Evolutionary conservation across 2,888 invertebrate species (phyloP).

Genomic region (Platycnemis pennipes): DNA sequence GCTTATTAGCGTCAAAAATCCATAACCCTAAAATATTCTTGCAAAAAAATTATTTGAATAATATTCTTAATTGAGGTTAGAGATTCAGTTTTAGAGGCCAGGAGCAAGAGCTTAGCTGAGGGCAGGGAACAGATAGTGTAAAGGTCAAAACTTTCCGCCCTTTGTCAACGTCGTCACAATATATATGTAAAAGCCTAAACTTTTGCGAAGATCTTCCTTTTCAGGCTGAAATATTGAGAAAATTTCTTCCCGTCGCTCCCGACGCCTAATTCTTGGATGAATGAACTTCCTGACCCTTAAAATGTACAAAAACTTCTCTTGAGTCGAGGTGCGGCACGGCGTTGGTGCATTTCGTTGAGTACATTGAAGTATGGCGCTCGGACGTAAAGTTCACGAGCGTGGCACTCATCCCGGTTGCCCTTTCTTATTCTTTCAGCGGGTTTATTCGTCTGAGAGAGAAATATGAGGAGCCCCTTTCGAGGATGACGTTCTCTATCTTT

Average conservation of each 20-base stretch:
- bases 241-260: background rate
- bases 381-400: background rate
- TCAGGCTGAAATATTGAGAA: conserved; percentile 25
- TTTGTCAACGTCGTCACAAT: background rate
- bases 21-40: too few species aligned
- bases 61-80: background rate
- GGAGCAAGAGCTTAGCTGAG: background rate
- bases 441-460: background rate
- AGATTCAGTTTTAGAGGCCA: background rate
- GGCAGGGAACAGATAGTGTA: background rate
- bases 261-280: background rate
- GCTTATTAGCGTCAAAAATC: too few species aligned
- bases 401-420: background rate
- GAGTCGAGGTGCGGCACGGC: background rate
- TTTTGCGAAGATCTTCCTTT: conserved; percentile 29
- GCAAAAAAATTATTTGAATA: too few species aligned
- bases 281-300: conserved; percentile 39
- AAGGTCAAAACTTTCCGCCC: background rate
- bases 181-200: background rate
- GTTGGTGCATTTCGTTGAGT: conserved; percentile 25
- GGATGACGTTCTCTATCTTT: background rate
- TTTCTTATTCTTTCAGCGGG: background rate
- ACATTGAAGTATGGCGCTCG: background rate
- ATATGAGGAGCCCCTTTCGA: background rate
- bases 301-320: conserved; percentile 6